Percentiles rank a stretch among this genome's conserved stretches.
These are phyloP conservation scores for Mamestra brassicae DNA, from an alignment of 2,888 invertebrate species.

Conservation along the genomic window DNA sequence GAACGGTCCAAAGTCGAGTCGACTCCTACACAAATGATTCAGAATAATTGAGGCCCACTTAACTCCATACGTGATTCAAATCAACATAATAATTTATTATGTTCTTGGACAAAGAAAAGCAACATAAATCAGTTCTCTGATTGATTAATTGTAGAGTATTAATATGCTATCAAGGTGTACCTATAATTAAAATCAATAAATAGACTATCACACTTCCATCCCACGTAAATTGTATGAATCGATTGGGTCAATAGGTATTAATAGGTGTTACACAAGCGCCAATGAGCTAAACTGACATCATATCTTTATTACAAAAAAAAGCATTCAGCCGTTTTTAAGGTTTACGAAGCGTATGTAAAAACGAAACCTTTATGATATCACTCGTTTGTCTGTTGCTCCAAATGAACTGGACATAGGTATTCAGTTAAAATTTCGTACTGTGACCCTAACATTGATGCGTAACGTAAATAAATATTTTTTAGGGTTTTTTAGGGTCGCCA, in stretches of 20 bases:
- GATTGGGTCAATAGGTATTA: conserved; percentile 32
- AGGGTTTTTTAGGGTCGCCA: too few relatives aligned
- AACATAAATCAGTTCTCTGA: conserved; percentile 14
- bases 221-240: conserved; percentile 43
- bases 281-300: conserved; percentile 18
- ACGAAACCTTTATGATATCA: too few relatives aligned
- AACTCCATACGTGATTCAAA: conserved; percentile 30
- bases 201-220: conserved; percentile 30
- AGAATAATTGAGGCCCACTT: conserved; percentile 39
- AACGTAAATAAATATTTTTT: too few relatives aligned
- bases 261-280: conserved; percentile 33
- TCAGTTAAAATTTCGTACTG: too few relatives aligned
- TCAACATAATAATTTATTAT: conserved; percentile 35
- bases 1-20: conserved; percentile 43
- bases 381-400: too few relatives aligned
- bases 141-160: conserved; percentile 23
- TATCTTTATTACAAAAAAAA: conserved; percentile 2
- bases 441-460: too few relatives aligned
- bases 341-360: too few relatives aligned
- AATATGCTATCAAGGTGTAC: conserved; percentile 14
- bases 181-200: conserved; percentile 43
- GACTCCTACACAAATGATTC: conserved; percentile 53
- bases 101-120: conserved; percentile 26
- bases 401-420: too few relatives aligned
- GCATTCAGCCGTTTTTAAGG: not conserved